Conservation (phyloP, 2,797 vertebrate species). For the Mycteria americana region DNA sequence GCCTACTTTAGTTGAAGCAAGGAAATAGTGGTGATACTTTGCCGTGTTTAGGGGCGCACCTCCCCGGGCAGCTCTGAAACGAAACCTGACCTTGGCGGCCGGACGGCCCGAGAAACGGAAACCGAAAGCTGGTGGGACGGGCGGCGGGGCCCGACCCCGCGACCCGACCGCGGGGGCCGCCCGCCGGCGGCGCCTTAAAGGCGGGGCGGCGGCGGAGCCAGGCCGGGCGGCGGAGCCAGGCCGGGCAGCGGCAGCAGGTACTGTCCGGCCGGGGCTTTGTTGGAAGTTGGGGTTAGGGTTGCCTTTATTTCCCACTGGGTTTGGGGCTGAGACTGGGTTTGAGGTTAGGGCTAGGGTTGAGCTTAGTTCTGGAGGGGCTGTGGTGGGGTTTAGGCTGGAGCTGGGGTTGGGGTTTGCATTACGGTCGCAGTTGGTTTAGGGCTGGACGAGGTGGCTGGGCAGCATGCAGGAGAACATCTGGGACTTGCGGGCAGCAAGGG, state of each 20-base stretch:
- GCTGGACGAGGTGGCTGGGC: too few relatives aligned
- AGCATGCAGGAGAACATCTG: not conserved
- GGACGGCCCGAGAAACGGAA: not conserved
- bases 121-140: rapidly evolving
- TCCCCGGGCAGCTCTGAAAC: rapidly evolving
- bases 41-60: rapidly evolving
- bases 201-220: rapidly evolving
- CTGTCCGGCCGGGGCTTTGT: not conserved
- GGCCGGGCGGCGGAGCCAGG: not conserved
- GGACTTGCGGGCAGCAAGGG: not conserved
- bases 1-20: rapidly evolving
- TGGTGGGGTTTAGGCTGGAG: not conserved
- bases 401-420: not conserved
- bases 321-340: too few relatives aligned
- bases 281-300: not conserved
- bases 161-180: rapidly evolving
- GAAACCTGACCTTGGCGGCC: rapidly evolving
- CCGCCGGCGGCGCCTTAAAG: rapidly evolving
- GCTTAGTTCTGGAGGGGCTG: not conserved
- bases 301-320: too few relatives aligned
- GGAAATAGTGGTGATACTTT: rapidly evolving
- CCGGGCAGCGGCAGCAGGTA: not conserved
- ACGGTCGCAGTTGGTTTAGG: not conserved
- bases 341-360: not conserved
- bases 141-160: rapidly evolving